Base-by-base conservation (phyloP, 2,888 invertebrate genomes). In the Herminia tarsipennalis region DNA sequence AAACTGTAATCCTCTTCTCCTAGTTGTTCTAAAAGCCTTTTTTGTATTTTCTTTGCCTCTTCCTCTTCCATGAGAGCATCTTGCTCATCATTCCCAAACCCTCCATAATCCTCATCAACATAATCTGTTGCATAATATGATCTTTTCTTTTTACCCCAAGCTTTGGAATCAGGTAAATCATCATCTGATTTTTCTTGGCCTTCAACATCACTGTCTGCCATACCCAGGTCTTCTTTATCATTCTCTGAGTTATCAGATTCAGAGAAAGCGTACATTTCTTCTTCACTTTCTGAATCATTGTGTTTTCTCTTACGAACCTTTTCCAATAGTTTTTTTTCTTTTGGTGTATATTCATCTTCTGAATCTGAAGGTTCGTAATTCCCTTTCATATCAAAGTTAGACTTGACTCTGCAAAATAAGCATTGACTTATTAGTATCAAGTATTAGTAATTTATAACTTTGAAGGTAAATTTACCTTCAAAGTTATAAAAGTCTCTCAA, bases 71-170 rank as follows among this genome's bases (percentile, higher is more conserved):
- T 83, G 50, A 95, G 91, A 53, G 95, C 94, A 3, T 96, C 97
- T 58, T 94, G 90, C 66, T 95, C 94, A 61, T 95, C 94, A 71
- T 86, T 76, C 24, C 94, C 94, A 73, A 88, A 92, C 60, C 95
- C 94, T 30, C 95, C 94, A 89, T 95, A 97, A 83, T 98, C 97
- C 68, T 95, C 94, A 89, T 98, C 98, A 9, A 97, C 94, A 83
- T 96, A 97, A 88, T 98, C 98, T 0, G 97, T 96, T 36, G 95
- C 94, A 85, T 98, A 98, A 79, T 94, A 98, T 21, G 93, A 92
- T 46, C 91, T 93, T 67, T 95, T 96, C 60, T 95, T 95, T 73
- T 94, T 95, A 30, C 98, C 98, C 98, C 98, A 98, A 12, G 97
- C 97, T 83, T 95, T 95, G 1, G 94, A 92, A 80, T 97, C 94